phyloP scores from a whole-genome alignment of 2,113 vertebrate genomes.

The Paraplagusia blochii region DNA sequence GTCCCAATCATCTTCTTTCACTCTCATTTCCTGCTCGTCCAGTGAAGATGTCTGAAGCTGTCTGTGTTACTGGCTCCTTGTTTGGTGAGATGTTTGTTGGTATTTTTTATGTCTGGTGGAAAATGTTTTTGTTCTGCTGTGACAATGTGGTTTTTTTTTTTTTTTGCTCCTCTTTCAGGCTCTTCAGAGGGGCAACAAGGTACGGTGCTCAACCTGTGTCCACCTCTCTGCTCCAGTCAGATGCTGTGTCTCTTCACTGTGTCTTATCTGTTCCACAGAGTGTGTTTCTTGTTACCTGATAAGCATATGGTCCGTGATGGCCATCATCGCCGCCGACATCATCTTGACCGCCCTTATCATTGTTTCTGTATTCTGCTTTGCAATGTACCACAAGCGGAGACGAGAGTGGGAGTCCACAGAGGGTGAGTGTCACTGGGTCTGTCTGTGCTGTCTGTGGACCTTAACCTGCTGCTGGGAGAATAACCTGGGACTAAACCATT shows the following conservation, averaged over 20 bases:
- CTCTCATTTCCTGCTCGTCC: slow-evolving; percentile 16
- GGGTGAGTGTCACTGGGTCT: slow-evolving; percentile 29
- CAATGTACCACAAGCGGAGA: slow-evolving; percentile 47
- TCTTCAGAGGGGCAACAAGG: slow-evolving; percentile 63
- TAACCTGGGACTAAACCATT: background rate
- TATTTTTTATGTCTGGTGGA: background rate
- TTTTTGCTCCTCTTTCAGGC: slow-evolving; percentile 53
- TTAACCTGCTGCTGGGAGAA: background rate
- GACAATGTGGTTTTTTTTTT: background rate
- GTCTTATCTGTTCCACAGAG: slow-evolving; percentile 46
- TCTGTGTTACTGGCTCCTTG: slow-evolving; percentile 49
- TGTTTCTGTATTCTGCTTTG: slow-evolving; percentile 68
- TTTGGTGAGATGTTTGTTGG: slow-evolving; percentile 59
- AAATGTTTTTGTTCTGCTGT: background rate
- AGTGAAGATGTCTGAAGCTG: slow-evolving; percentile 49
- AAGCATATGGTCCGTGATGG: slow-evolving; percentile 59
- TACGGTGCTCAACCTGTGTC: slow-evolving; percentile 37
- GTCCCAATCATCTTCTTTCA: slow-evolving; percentile 1
- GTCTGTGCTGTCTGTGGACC: background rate
- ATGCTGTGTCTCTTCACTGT: background rate
- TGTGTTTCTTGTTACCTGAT: slow-evolving; percentile 71
- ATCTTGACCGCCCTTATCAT: slow-evolving; percentile 72
- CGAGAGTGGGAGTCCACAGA: slow-evolving; percentile 38
- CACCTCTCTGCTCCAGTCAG: background rate
- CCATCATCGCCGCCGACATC: slow-evolving; percentile 70